Base-by-base conservation (phyloP, 2,888 invertebrate species). In the Drosophila gaucha region DNA sequence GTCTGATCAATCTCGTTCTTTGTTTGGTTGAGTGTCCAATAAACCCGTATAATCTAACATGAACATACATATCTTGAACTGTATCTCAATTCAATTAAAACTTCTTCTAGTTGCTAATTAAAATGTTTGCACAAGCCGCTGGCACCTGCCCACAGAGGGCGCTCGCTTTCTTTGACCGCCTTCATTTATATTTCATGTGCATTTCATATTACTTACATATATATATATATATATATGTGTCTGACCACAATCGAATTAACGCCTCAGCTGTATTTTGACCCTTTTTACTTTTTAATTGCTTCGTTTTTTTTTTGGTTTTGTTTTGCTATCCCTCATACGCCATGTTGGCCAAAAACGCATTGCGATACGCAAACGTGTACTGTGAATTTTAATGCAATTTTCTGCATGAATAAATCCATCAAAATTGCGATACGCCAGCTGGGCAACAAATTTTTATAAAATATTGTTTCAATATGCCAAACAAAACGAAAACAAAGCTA, bases 351-450 rank as follows among this genome's bases (percentile, higher is more conserved):
- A 36, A 54, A 39, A 54, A 33, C 31, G 10, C 46, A 39, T 35
- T 49, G 35, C 63, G 33, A 20, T 43, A 39, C 50, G 51, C 78
- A 16, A 18, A n/a, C 39, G 35, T 24, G 44, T 62, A 64, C 28
- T 38, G 50, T 78, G 67, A 65, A 74, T 71, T 79, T 86, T 83
- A 86, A 86, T 88, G 74, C 68, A 88, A 88, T 85, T 83, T 88
- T 86, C 77, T 50, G 51, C 71, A 72, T 66, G 86, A 88, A 83
- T 83, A 88, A 85, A 88, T 88, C 73, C 73, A 83, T 84, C 71
- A 73, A 74, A 74, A 74, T 47, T 55, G 67, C 60, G 47, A 43
- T 67, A 50, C 47, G 47, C 35, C 63, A 73, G 74, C 63, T 66
- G 75, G 43, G 60, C 74, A 43, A 47, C 60, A 60, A 57, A 58